Conservation (phyloP, 1,140 invertebrate species). For the Pseudomyrmex sp. region DNA sequence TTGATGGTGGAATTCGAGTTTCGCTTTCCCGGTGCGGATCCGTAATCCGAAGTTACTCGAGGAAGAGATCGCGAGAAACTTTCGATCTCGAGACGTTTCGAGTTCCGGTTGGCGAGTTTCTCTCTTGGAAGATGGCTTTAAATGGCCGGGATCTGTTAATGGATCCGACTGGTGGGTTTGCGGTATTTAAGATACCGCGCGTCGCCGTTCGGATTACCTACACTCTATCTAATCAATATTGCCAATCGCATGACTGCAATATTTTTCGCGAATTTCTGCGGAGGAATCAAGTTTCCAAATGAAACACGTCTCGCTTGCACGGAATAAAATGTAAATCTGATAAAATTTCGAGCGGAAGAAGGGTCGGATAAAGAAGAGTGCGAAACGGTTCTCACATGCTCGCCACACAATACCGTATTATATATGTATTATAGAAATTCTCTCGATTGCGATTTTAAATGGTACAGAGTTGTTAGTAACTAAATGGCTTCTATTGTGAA, state of each 20-base stretch:
- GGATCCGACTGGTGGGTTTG: slow-evolving; percentile 8
- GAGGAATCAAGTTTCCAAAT: no score
- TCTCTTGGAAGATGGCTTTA: slow-evolving; percentile 58
- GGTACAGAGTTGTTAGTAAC: neutral
- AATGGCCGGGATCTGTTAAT: slow-evolving; percentile 63
- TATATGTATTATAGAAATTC: neutral
- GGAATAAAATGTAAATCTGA: slow-evolving; percentile 6
- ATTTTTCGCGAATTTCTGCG: no score
- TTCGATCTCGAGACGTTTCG: slow-evolving; percentile 65
- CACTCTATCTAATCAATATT: slow-evolving; percentile 6
- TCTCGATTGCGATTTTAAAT: neutral
- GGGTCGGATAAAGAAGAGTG: no score
- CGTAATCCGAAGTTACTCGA: slow-evolving; percentile 68
- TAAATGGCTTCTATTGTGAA: neutral
- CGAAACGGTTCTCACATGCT: no score
- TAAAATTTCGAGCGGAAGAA: neutral
- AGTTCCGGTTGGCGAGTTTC: slow-evolving; percentile 64
- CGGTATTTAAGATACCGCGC: slow-evolving; percentile 24
- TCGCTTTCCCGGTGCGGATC: slow-evolving; percentile 59
- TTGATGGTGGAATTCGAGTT: slow-evolving; percentile 69
- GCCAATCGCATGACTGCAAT: neutral
- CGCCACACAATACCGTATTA: no score
- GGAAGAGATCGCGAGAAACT: slow-evolving; percentile 43
- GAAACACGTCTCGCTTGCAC: neutral
- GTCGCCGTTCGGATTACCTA: slow-evolving; percentile 23